Evolutionary conservation across 1,140 invertebrate genomes (phyloP).

Genomic region (Dryas iulia): DNA sequence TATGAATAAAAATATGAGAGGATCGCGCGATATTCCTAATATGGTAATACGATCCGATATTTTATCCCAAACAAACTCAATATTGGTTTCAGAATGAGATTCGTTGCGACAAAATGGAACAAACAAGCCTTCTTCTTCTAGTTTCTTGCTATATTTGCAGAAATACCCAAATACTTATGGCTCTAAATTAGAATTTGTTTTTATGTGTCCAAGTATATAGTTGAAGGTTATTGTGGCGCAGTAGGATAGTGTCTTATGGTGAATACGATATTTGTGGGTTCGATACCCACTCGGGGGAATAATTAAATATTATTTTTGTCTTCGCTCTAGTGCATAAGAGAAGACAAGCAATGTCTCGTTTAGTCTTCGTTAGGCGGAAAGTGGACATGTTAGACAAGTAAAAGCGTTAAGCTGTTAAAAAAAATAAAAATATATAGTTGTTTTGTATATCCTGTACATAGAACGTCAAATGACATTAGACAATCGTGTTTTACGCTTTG

Average conservation of each 20-base stretch:
- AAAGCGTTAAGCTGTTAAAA: no score
- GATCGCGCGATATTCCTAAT: slow-evolving; percentile 42
- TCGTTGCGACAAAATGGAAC: slow-evolving; percentile 28
- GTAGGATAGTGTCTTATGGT: no score
- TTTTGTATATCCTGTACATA: background rate
- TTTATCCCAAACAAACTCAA: slow-evolving; percentile 39
- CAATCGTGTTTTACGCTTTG: slow-evolving; percentile 7
- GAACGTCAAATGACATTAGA: background rate
- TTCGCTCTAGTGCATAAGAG: no score
- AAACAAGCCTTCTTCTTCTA: slow-evolving; percentile 23
- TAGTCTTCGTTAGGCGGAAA: no score
- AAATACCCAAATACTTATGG: background rate
- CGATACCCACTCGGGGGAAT: no score
- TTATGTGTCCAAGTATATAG: background rate
- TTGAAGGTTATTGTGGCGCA: no score
- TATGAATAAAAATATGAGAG: slow-evolving; percentile 24
- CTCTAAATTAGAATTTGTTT: background rate
- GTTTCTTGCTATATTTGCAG: slow-evolving; percentile 21
- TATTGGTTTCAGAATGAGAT: slow-evolving; percentile 33
- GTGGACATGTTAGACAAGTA: no score
- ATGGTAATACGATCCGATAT: slow-evolving; percentile 50
- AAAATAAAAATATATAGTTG: no score
- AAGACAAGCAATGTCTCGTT: no score
- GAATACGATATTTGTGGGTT: no score
- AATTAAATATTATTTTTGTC: no score